Evolutionary conservation across 2,113 vertebrate genomes (phyloP).

Genomic region (Malurus cyaneus): DNA sequence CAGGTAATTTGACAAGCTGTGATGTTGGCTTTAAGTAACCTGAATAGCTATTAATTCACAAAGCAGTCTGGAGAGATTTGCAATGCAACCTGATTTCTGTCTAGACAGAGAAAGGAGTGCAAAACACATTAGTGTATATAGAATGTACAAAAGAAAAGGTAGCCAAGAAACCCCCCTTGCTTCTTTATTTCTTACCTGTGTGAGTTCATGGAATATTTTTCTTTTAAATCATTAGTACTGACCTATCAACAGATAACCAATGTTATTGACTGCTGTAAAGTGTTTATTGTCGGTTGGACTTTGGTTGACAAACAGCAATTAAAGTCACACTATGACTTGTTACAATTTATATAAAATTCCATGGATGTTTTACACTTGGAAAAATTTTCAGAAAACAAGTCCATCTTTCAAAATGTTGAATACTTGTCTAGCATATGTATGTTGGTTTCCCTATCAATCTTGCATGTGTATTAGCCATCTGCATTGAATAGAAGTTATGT

Average conservation of each 20-base stretch:
- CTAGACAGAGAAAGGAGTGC: conserved; percentile 79
- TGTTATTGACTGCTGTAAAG: background rate
- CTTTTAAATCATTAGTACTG: conserved; percentile 9
- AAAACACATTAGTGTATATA: conserved; percentile 72
- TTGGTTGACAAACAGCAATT: background rate
- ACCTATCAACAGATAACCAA: background rate
- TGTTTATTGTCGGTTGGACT: background rate
- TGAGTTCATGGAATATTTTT: conserved; percentile 19
- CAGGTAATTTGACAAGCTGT: conserved; percentile 73
- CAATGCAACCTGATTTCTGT: conserved; percentile 74
- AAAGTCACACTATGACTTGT: background rate
- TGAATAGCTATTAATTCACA: conserved; percentile 73
- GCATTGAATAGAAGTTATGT: background rate
- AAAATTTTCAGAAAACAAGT: background rate
- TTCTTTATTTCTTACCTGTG: conserved; percentile 32
- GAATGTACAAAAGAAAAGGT: conserved; percentile 2
- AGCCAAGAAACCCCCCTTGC: conserved; percentile 20
- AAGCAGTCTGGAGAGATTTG: conserved; percentile 73
- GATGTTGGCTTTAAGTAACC: conserved; percentile 70
- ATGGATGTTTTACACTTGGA: background rate
- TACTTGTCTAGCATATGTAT: background rate
- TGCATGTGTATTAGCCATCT: background rate
- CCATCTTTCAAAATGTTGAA: conserved; percentile 19
- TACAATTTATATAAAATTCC: background rate
- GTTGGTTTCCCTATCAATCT: background rate